phyloP scores from a whole-genome alignment of 1,140 invertebrate species.

The Sweltsa coloradensis region DNA sequence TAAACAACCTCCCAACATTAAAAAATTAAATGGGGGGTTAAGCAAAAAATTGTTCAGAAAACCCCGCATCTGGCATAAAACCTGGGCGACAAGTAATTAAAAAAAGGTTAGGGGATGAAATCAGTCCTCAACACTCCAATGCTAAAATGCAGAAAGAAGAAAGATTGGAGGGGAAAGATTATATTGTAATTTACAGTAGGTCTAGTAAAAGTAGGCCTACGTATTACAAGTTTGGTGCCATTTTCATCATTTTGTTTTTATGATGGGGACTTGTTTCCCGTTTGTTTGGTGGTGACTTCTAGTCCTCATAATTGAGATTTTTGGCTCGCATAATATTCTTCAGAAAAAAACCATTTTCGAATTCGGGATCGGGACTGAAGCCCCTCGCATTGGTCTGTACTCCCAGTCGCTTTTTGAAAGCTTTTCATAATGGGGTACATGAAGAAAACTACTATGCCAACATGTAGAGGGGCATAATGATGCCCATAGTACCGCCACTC shows the following conservation, averaged over 20 bases:
- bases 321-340: slow-evolving; percentile 30
- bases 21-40: too few relatives aligned
- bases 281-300: slow-evolving; percentile 13
- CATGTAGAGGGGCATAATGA: slow-evolving; percentile 94
- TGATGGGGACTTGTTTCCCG: background rate
- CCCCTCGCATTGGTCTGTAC: slow-evolving; percentile 39
- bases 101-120: too few relatives aligned
- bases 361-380: slow-evolving; percentile 51
- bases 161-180: too few relatives aligned
- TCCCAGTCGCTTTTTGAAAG: slow-evolving; percentile 49
- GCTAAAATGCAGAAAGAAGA: too few relatives aligned
- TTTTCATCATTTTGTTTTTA: slow-evolving; percentile 19
- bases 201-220: too few relatives aligned
- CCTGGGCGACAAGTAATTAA: too few relatives aligned
- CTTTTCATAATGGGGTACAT: slow-evolving; percentile 89
- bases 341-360: slow-evolving; percentile 57
- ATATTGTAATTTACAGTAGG: too few relatives aligned
- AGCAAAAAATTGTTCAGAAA: too few relatives aligned
- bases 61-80: too few relatives aligned
- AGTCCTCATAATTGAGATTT: slow-evolving; percentile 9
- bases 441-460: slow-evolving; percentile 88
- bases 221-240: slow-evolving; percentile 29
- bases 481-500: slow-evolving; percentile 61
- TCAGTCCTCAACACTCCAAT: too few relatives aligned
- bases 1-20: too few relatives aligned